Evolutionary conservation across 1,140 invertebrate genomes (phyloP).

Genomic region (Pseudomyrmex gracilis): DNA sequence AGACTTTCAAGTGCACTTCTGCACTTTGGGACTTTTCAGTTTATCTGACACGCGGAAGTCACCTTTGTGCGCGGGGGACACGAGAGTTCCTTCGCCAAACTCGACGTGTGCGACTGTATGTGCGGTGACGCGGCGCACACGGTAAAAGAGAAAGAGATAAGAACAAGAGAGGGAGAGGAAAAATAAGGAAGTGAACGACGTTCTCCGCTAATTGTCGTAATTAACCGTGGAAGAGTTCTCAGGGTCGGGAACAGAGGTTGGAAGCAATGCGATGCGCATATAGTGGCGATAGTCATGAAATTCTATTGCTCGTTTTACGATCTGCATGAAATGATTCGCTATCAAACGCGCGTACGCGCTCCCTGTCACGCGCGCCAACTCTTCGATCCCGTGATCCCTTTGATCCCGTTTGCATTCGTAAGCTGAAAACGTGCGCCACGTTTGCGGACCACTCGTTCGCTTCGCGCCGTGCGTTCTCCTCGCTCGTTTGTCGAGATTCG

Average conservation of each 20-base stretch:
- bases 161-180: neutral
- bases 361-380: slow-evolving; percentile 40
- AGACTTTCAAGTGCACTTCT: too few species aligned
- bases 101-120: slow-evolving; percentile 19
- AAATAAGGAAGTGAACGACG: neutral
- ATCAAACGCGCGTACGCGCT: slow-evolving; percentile 20
- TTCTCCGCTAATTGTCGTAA: slow-evolving; percentile 72
- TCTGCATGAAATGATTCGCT: slow-evolving; percentile 75
- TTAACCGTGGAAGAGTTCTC: slow-evolving; percentile 73
- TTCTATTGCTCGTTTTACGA: slow-evolving; percentile 46
- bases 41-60: slow-evolving; percentile 70
- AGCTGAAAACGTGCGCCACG: slow-evolving; percentile 39
- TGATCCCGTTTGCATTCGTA: slow-evolving; percentile 54
- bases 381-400: slow-evolving; percentile 56
- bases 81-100: slow-evolving; percentile 39
- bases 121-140: neutral
- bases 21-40: slow-evolving; percentile 44
- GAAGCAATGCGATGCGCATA: neutral
- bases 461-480: neutral
- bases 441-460: neutral
- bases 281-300: too few species aligned
- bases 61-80: slow-evolving; percentile 22
- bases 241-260: slow-evolving; percentile 43
- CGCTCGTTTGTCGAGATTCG: slow-evolving; percentile 14
- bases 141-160: slow-evolving; percentile 9